A percentile compares a stretch with the other conserved stretches of the same genome.
Conservation (phyloP, 2,113 vertebrate species). For the Antennarius striatus region DNA sequence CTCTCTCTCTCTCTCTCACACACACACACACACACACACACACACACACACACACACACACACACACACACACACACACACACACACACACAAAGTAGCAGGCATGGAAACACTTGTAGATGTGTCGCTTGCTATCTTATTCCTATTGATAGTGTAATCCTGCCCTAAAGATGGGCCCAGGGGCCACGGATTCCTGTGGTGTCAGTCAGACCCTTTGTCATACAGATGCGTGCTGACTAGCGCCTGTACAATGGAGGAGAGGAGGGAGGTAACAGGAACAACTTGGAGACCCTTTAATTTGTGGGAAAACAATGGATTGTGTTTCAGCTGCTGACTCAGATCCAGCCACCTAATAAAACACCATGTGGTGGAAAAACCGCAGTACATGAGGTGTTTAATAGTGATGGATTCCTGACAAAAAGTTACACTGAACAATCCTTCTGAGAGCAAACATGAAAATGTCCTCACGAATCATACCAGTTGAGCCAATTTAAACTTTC, state of each 20-base stretch:
- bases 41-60: no score
- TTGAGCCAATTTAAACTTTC: no score
- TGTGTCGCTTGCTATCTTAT: no score
- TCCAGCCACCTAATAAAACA: constrained; percentile 51
- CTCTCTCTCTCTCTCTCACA: no score
- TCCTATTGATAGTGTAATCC: not conserved
- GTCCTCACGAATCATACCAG: no score
- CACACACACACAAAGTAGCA: no score
- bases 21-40: no score
- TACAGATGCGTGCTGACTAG: constrained; percentile 58
- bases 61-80: no score
- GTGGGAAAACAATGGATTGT: constrained; percentile 16
- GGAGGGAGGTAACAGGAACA: constrained; percentile 18
- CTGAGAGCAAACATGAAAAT: no score
- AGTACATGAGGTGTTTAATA: constrained; percentile 6
- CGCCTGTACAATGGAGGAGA: constrained; percentile 59
- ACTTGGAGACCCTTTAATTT: constrained; percentile 29
- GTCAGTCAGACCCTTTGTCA: constrained; percentile 26
- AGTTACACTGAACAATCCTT: constrained; percentile 7
- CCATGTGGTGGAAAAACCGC: constrained; percentile 18
- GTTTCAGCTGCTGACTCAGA: constrained; percentile 59
- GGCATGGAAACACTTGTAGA: no score
- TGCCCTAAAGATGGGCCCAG: constrained; percentile 39
- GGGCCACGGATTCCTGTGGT: constrained; percentile 38
- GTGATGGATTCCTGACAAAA: constrained; percentile 16